Evolutionary conservation across 2,888 invertebrate species (phyloP).

Genomic region (Pseudoips prasinana): DNA sequence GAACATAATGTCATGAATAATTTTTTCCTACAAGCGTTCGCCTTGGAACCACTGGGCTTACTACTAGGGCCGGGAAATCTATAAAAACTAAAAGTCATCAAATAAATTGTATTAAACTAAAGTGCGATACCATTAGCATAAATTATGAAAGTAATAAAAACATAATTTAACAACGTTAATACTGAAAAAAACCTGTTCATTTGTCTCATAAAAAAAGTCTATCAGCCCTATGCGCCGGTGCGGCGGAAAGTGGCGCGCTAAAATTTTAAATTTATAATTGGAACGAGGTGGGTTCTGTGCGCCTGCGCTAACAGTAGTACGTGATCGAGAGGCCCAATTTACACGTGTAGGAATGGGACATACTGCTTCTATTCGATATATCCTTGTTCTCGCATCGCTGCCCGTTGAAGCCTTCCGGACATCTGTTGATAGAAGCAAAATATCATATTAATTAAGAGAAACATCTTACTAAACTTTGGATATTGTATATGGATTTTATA

Average conservation of each 20-base stretch:
- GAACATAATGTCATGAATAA: constrained; percentile 25
- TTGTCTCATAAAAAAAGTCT: not conserved
- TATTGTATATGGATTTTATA: too few species aligned
- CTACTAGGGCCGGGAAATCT: constrained; percentile 35
- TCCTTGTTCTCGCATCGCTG: constrained; percentile 91
- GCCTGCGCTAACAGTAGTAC: constrained; percentile 86
- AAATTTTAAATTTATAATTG: constrained; percentile 59
- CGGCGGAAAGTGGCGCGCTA: constrained; percentile 52
- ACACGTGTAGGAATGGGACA: constrained; percentile 90
- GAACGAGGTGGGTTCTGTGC: constrained; percentile 70
- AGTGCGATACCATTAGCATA: constrained; percentile 16
- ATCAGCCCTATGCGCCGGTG: constrained; percentile 16
- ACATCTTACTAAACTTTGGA: too few species aligned
- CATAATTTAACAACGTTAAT: constrained; percentile 16
- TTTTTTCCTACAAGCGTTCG: constrained; percentile 38
- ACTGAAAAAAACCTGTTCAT: constrained; percentile 10
- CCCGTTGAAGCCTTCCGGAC: constrained; percentile 90
- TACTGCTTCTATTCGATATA: constrained; percentile 88
- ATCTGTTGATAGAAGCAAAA: constrained; percentile 79
- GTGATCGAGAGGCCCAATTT: constrained; percentile 89
- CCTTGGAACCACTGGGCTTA: constrained; percentile 35
- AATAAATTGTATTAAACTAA: constrained; percentile 14
- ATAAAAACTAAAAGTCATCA: constrained; percentile 27
- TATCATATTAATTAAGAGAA: not conserved
- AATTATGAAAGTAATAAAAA: constrained; percentile 20